Percentiles rank a stretch among this genome's conserved stretches.
Conservation (phyloP, 2,113 vertebrate genomes). For the Bubo scandiacus region DNA sequence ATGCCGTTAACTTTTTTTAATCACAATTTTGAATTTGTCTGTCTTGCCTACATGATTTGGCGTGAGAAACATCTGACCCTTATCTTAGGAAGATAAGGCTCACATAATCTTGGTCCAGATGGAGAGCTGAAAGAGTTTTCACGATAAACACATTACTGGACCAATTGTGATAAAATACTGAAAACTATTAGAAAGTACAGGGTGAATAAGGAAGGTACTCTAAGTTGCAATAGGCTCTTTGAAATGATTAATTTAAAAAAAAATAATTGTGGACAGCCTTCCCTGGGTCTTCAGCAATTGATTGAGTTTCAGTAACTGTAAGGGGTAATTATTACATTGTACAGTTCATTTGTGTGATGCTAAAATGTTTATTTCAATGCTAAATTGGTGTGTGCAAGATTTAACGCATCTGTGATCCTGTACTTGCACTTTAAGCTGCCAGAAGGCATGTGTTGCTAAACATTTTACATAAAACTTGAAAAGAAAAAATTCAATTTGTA, state of each 20-base stretch:
- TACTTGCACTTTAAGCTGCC: background rate
- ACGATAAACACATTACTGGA: background rate
- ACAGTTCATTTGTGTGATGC: background rate
- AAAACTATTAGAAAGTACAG: background rate
- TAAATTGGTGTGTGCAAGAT: background rate
- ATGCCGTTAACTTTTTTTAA: background rate
- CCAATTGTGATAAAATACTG: background rate
- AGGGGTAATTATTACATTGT: background rate
- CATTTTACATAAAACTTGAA: background rate
- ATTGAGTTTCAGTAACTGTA: background rate
- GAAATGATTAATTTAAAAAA: background rate
- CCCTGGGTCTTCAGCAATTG: background rate
- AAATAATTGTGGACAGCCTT: background rate
- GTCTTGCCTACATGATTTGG: background rate
- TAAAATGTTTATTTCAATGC: background rate
- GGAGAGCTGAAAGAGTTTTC: background rate
- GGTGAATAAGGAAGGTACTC: background rate
- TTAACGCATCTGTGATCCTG: background rate
- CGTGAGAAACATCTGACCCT: background rate
- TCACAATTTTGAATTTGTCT: background rate
- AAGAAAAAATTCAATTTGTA: background rate
- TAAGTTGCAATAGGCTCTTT: background rate
- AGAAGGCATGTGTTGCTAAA: background rate
- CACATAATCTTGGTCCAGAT: background rate
- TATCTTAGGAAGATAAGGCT: background rate